Conservation (phyloP, 2,797 vertebrate genomes). For the Pelobates cultripes region DNA sequence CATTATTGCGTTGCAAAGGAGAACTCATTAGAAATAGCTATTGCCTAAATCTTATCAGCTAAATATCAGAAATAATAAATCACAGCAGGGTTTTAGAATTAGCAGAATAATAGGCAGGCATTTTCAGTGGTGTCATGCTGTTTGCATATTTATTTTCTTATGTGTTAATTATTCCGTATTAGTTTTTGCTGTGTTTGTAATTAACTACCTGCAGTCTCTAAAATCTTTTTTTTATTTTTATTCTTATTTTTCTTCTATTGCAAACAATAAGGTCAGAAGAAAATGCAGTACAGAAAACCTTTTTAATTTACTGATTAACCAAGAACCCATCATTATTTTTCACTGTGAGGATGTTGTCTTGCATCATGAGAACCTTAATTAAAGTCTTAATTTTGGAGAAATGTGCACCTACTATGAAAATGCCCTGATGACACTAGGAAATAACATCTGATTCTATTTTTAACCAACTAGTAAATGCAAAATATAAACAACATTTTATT, state of each 20-base stretch:
- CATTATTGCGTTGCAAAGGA: background rate
- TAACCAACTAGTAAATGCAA: too few relatives aligned
- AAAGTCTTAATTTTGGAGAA: too few relatives aligned
- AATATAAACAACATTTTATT: too few relatives aligned
- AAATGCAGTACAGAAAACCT: too few relatives aligned
- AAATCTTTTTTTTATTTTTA: background rate
- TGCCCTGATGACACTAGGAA: too few relatives aligned
- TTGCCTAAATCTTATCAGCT: background rate
- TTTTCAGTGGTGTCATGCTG: background rate
- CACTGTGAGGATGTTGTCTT: too few relatives aligned
- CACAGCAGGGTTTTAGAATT: background rate
- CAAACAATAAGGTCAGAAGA: too few relatives aligned
- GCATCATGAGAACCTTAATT: too few relatives aligned
- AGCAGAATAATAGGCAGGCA: background rate
- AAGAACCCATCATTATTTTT: too few relatives aligned
- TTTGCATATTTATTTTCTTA: slow-evolving; percentile 11
- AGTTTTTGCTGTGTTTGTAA: background rate
- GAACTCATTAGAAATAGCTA: background rate
- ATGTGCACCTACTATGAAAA: too few relatives aligned
- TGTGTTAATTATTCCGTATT: background rate
- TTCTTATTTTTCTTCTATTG: background rate
- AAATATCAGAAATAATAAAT: slow-evolving; percentile 13
- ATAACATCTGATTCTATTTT: too few relatives aligned
- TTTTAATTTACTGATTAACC: too few relatives aligned
- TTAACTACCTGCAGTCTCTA: background rate